phyloP scores from a whole-genome alignment of 2,113 vertebrate species.

The Chamaea fasciata region DNA sequence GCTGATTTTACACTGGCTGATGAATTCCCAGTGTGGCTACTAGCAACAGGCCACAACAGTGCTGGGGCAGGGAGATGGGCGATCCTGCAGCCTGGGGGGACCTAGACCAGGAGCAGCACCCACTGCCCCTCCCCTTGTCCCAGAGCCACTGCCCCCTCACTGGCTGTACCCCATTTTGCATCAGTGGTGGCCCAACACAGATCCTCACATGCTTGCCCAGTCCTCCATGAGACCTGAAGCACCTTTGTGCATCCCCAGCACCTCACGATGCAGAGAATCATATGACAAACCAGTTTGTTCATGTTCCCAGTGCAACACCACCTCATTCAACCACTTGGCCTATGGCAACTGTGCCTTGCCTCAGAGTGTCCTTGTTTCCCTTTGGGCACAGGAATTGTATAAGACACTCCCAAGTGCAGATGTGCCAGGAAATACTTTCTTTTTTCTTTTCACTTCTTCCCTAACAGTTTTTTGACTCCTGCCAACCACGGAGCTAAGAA shows the following conservation, averaged over 20 bases:
- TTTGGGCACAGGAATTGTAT: background rate
- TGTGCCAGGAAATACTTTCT: background rate
- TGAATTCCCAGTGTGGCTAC: background rate
- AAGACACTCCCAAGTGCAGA: background rate
- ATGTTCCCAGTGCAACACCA: background rate
- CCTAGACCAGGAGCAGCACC: background rate
- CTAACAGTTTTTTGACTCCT: background rate
- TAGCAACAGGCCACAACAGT: background rate
- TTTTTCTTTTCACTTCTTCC: background rate
- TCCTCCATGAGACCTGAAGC: fast-evolving
- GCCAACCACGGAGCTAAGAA: background rate
- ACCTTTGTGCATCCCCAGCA: background rate
- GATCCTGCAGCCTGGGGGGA: background rate
- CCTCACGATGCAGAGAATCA: fast-evolving
- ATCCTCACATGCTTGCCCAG: background rate
- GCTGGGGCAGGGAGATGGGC: background rate
- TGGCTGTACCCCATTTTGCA: background rate
- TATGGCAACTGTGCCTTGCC: background rate
- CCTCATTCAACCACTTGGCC: background rate
- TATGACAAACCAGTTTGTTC: background rate
- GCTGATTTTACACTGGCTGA: background rate
- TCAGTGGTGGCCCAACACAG: background rate
- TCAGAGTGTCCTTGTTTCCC: background rate
- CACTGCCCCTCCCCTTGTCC: too few species aligned
- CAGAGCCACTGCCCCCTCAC: background rate